phyloP scores from a whole-genome alignment of 1,140 invertebrate species.

The Drosophila pruinosa region DNA sequence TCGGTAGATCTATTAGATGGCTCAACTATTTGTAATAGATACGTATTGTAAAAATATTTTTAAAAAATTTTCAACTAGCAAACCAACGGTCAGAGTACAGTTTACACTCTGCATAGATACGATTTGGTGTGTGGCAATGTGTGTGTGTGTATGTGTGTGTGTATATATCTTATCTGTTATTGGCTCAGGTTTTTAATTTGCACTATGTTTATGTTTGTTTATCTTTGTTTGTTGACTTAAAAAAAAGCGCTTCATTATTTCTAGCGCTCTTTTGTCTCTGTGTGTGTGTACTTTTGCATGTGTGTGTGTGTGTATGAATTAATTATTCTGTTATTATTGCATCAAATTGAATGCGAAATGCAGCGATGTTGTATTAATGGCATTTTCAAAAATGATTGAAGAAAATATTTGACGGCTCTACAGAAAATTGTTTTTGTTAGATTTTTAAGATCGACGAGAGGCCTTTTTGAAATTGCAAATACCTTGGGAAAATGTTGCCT shows the following conservation, averaged over 20 bases:
- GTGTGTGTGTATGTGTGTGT: conserved; percentile 28
- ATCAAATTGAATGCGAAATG: conserved; percentile 28
- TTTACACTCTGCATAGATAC: conserved; percentile 66
- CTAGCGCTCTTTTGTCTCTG: conserved; percentile 11
- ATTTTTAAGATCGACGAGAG: conserved; percentile 39
- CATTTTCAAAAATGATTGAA: conserved; percentile 59
- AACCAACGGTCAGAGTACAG: conserved; percentile 75
- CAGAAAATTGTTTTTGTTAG: conserved; percentile 27
- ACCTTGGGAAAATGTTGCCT: conserved; percentile 25
- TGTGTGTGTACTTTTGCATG: neutral
- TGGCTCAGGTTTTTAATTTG: conserved; percentile 38
- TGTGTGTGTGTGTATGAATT: conserved; percentile 15
- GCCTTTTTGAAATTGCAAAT: conserved; percentile 45
- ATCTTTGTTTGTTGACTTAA: conserved; percentile 8
- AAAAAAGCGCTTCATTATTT: conserved; percentile 22
- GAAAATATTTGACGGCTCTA: conserved; percentile 68
- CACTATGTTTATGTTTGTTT: conserved; percentile 43
- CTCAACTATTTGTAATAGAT: conserved; percentile 63
- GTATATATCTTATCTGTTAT: conserved; percentile 31
- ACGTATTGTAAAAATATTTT: conserved; percentile 68
- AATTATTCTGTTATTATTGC: conserved; percentile 14
- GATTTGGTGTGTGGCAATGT: conserved; percentile 29
- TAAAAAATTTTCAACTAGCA: conserved; percentile 77
- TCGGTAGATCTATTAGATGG: conserved; percentile 70
- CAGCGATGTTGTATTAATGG: conserved; percentile 19